Evolutionary conservation across 2,797 vertebrate species (phyloP), one percentile per base, ranked within the genome.

Genomic region (Danio kyathit): DNA sequence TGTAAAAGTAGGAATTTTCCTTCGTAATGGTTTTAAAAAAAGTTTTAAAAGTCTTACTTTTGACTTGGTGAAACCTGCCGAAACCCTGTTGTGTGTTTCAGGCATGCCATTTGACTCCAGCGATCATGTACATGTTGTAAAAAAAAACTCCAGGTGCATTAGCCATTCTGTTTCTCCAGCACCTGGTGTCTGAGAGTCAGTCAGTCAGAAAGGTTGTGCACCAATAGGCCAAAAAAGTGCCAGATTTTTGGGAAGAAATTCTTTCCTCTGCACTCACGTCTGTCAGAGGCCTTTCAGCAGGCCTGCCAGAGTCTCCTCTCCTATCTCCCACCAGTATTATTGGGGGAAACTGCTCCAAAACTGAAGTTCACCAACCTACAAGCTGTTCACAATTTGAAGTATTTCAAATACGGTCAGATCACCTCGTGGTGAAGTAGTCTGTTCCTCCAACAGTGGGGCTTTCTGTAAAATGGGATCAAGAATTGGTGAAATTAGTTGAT

Each of bases 211-310:
- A 48, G 46, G 56, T 19, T 76, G 79, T 52, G 70, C 46, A 73
- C 84, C 63, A 67, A 40, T 41, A 59, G 75, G 76, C n/a, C 5
- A 63, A 83, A n/a, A 51, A 86, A 80, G 80, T 86, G 86, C 84
- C 87, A 83, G 84, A 89, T 85, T 87, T 87, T 48, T 48, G 48
- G 63, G 6, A 51, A 48, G 61, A 85, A 85, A 88, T 91, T 89
- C 82, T 90, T 89, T 89, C 86, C 87, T 84, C 79, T 88, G 81
- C 83, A 74, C 84, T 86, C 86, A 88, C n/a, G 83, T 89, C 86
- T 90, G 88, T 81, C 81, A 48, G 82, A 82, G 72, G 57, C 73
- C 71, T 79, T 82, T 76, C 80, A 71, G 67, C 57, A 57, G 61
- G 61, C 73, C 85, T 83, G 88, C 83, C 86, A 87, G 86, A 82